Base-by-base conservation (phyloP, 2,888 invertebrate species). In the Nemurella pictetii region DNA sequence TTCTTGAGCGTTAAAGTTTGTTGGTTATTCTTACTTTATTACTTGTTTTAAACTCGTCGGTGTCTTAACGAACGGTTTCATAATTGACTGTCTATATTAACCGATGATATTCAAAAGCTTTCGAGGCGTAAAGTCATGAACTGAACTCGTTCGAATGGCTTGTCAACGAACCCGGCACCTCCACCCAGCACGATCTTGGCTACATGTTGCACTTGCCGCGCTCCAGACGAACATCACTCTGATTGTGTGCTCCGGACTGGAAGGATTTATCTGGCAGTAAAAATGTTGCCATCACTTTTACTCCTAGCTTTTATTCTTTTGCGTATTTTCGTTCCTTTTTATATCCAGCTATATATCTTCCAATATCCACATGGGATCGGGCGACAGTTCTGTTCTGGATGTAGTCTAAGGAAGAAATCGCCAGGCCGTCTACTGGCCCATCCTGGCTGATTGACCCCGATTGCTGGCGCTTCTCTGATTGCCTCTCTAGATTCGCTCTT, bases 231-330 rank as follows among this genome's bases (percentile, higher is more conserved):
- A 55, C 9, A 55, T 55, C 55, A 55, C 55, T 55, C 55, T 55
- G 55, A 55, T 55, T 55, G 55, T 55, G 20, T 55, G 55, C 55
- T 55, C 55, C 20, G 55, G 20, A 20, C 55, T 55, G 55, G 73
- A 84, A 82, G 82, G 82, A 84, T 84, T 84, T 84, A 84, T 82
- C 26, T 74, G 35, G 75, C 36, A 81, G 84, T 84, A 82, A 84
- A 84, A 82, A 82, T 84, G 81, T 81, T 32, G 82, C 84, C 80
- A 29, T 84, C 81, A 35, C 75, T 73, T 74, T 82, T 35, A 75
- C 82, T 82, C 74, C 75, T 74, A 80, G 80, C 55, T 55, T 80
- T 84, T 84, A 81, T 81, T 82, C 82, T 82, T 82, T 82, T 26
- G 72, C 82, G 80, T 81, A 30, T 36, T 30, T 55, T 81, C 80